phyloP scores from a whole-genome alignment of 2,113 vertebrate genomes.

The Leptocoma aspasia region DNA sequence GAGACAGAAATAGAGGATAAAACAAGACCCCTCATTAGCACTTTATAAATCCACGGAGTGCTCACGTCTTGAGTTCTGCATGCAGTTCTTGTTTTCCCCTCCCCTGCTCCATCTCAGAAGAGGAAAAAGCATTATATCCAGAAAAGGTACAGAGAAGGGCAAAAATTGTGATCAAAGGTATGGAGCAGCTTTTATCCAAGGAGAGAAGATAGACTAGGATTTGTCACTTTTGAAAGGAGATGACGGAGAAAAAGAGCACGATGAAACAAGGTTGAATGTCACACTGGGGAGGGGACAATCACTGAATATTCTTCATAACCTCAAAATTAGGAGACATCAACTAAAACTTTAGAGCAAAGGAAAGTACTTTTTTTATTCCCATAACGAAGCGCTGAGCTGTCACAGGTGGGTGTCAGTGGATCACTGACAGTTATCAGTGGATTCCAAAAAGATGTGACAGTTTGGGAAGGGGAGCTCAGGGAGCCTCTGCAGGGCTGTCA shows the following conservation, averaged over 20 bases:
- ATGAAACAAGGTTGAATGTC: background rate
- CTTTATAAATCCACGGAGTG: background rate
- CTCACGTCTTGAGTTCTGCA: background rate
- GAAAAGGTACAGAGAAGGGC: background rate
- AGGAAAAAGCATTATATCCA: background rate
- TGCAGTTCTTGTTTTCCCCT: background rate
- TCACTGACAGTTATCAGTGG: background rate
- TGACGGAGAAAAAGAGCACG: background rate
- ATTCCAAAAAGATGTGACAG: background rate
- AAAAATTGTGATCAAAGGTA: slow-evolving; percentile 32
- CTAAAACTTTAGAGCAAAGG: background rate
- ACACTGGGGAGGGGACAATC: background rate
- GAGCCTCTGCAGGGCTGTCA: background rate
- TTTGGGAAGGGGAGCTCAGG: background rate
- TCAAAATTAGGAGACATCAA: background rate
- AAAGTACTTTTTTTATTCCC: background rate
- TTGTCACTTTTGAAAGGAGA: slow-evolving; percentile 16
- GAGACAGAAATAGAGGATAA: slow-evolving; percentile 30
- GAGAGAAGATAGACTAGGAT: background rate
- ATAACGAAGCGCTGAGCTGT: background rate
- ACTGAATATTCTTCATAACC: background rate
- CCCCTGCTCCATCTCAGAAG: background rate
- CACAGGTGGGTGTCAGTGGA: background rate
- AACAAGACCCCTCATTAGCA: slow-evolving; percentile 16
- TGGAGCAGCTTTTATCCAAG: slow-evolving; percentile 18